A percentile compares a stretch with the other conserved stretches of the same genome.
phyloP scores from a whole-genome alignment of 2,797 vertebrate species.

The Falco columbarius region DNA sequence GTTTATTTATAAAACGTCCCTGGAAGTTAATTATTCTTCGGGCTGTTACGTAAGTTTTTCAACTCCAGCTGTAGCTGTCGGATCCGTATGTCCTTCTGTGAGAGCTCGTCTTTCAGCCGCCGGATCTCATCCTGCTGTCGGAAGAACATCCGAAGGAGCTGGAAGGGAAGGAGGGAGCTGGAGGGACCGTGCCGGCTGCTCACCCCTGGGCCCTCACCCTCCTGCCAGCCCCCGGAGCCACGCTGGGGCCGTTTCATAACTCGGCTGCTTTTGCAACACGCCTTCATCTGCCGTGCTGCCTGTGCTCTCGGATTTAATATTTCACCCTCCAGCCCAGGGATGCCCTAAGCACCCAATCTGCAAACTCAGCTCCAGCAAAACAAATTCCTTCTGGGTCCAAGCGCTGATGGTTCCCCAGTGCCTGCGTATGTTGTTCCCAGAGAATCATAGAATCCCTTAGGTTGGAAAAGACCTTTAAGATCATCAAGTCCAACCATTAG shows the following conservation, averaged over 20 bases:
- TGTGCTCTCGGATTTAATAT: fast-evolving
- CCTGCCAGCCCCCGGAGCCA: not conserved
- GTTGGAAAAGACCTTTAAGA: no score
- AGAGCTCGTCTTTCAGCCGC: slow-evolving; percentile 90
- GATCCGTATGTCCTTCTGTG: slow-evolving; percentile 91
- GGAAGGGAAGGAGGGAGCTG: not conserved
- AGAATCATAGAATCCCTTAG: not conserved
- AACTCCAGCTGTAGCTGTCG: slow-evolving; percentile 96
- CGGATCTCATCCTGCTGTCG: slow-evolving; percentile 96
- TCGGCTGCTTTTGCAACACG: not conserved
- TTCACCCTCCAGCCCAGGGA: not conserved
- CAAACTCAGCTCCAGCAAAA: not conserved
- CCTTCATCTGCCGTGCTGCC: not conserved
- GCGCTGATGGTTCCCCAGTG: not conserved
- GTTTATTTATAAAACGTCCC: slow-evolving; percentile 59
- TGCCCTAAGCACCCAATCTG: fast-evolving
- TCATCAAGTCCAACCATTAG: no score
- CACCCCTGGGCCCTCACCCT: fast-evolving
- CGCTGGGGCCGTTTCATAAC: fast-evolving
- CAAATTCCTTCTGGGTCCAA: not conserved
- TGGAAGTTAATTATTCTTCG: slow-evolving; percentile 88
- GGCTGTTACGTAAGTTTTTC: slow-evolving; percentile 93
- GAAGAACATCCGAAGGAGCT: slow-evolving; percentile 98
- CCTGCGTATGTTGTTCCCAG: fast-evolving
- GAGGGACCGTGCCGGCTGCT: fast-evolving